Evolutionary conservation across 2,113 vertebrate genomes (phyloP).

Genomic region (Monarcha castaneiventris): DNA sequence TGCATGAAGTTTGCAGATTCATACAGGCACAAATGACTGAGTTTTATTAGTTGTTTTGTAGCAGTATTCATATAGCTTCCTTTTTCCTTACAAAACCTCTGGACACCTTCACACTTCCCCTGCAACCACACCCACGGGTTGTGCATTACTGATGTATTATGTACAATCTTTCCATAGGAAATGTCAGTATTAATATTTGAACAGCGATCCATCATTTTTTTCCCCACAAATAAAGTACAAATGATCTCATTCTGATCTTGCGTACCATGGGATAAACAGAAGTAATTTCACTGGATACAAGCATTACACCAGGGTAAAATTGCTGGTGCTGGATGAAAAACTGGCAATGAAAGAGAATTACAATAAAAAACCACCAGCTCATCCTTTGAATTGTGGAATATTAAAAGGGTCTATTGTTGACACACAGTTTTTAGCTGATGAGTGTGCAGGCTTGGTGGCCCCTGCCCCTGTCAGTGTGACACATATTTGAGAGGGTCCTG

Average conservation of each 20-base stretch:
- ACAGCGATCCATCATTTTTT: not conserved
- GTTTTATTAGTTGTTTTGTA: not conserved
- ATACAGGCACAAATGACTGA: not conserved
- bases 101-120: not conserved
- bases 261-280: not conserved
- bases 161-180: not conserved
- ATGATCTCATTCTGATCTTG: not conserved
- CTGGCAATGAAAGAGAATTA: not conserved
- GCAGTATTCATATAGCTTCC: not conserved
- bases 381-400: not conserved
- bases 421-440: not conserved
- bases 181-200: constrained; percentile 13
- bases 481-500: constrained; percentile 12
- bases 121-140: not conserved
- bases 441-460: not conserved
- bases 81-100: not conserved
- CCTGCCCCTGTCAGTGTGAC: not conserved
- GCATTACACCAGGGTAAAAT: not conserved
- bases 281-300: not conserved
- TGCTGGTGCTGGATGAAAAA: not conserved
- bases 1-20: constrained; percentile 1
- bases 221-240: not conserved
- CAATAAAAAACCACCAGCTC: not conserved
- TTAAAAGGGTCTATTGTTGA: not conserved
- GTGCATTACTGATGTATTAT: not conserved